phyloP scores from a whole-genome alignment of 1,140 invertebrate genomes.

The Laupala kohalensis region DNA sequence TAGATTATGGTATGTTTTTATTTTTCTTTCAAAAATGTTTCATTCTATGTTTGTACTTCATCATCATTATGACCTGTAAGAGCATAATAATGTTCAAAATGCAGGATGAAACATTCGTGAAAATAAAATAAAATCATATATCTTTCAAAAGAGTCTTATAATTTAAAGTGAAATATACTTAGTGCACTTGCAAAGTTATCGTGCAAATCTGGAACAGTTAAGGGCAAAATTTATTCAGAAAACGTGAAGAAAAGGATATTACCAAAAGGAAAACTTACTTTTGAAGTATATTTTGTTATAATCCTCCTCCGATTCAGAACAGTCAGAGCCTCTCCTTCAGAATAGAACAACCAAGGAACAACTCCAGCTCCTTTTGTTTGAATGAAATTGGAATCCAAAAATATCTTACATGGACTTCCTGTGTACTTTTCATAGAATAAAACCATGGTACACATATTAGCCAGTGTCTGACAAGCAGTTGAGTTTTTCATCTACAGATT shows the following conservation, averaged over 20 bases:
- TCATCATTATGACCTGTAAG: too few relatives aligned
- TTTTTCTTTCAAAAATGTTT: too few relatives aligned
- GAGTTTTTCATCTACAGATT: slow-evolving; percentile 33
- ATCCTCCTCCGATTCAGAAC: slow-evolving; percentile 37
- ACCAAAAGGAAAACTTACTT: slow-evolving; percentile 20
- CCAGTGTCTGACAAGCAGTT: slow-evolving; percentile 49
- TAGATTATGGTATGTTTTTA: too few relatives aligned
- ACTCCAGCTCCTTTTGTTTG: slow-evolving; percentile 27
- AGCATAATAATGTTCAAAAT: background rate
- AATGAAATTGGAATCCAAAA: slow-evolving; percentile 30
- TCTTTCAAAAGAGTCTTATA: background rate
- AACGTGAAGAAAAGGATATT: background rate
- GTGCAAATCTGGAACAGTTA: too few relatives aligned
- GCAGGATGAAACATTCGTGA: background rate
- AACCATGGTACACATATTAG: slow-evolving; percentile 53
- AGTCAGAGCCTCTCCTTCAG: slow-evolving; percentile 30
- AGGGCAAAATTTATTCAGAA: background rate
- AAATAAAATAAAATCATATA: background rate
- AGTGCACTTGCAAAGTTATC: too few relatives aligned
- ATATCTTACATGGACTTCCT: slow-evolving; percentile 31
- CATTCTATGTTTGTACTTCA: too few relatives aligned
- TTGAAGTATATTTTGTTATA: slow-evolving; percentile 30
- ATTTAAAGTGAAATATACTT: too few relatives aligned
- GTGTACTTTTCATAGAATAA: slow-evolving; percentile 34
- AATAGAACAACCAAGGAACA: slow-evolving; percentile 44